phyloP scores from a whole-genome alignment of 2,888 invertebrate genomes.

The Scaptodrosophila latifasciaeformis region DNA sequence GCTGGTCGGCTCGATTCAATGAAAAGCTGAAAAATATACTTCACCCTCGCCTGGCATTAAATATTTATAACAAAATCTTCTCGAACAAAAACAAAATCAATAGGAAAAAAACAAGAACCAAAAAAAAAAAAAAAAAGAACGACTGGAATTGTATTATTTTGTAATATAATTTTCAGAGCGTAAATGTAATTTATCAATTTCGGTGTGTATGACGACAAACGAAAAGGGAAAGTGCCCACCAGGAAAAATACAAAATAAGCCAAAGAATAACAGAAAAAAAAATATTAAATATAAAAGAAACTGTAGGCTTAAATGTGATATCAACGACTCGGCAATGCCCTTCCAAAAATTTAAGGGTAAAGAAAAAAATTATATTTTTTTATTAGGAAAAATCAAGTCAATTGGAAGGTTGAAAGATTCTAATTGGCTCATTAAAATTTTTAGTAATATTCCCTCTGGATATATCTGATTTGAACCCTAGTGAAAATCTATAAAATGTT shows the following conservation, averaged over 20 bases:
- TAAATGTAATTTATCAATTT: constrained; percentile 71
- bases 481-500: too few species aligned
- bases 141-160: constrained; percentile 48
- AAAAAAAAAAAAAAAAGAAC: constrained; percentile 28
- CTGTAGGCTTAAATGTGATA: too few species aligned
- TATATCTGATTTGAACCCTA: too few species aligned
- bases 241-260: constrained; percentile 5
- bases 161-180: constrained; percentile 67
- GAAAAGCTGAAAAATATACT: constrained; percentile 27
- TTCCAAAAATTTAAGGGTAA: too few species aligned
- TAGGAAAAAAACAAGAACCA: constrained; percentile 33
- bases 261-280: constrained; percentile 17
- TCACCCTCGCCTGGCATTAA: constrained; percentile 15
- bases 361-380: too few species aligned
- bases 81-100: background rate
- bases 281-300: constrained; percentile 23
- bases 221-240: background rate
- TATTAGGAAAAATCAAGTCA: too few species aligned
- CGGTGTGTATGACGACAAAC: constrained; percentile 26
- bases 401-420: too few species aligned
- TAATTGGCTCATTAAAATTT: too few species aligned
- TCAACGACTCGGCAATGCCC: too few species aligned
- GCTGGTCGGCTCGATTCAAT: constrained; percentile 13
- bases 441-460: too few species aligned
- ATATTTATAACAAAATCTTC: constrained; percentile 1